Conservation (phyloP, 2,113 vertebrate species). For the Nyctibius bracteatus region DNA sequence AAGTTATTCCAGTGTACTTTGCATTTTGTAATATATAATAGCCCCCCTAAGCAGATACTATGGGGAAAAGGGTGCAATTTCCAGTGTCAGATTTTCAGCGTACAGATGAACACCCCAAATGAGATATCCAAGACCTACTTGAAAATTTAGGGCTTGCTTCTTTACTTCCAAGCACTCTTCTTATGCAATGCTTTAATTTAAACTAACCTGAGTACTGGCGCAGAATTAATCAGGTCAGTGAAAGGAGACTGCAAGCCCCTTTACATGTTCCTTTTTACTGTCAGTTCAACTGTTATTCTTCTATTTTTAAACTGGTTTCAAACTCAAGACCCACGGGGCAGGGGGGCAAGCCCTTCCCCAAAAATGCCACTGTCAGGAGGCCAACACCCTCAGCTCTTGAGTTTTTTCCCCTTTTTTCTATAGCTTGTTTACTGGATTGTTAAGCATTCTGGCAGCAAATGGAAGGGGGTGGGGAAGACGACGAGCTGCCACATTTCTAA, state of each 20-base stretch:
- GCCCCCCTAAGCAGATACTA: background rate
- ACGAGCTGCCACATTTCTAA: slow-evolving; percentile 63
- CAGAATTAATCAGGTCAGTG: slow-evolving; percentile 56
- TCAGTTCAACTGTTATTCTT: background rate
- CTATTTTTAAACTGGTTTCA: slow-evolving; percentile 5
- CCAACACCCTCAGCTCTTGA: background rate
- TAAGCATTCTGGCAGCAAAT: slow-evolving; percentile 57
- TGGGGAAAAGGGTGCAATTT: background rate
- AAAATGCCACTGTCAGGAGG: background rate
- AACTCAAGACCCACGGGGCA: background rate
- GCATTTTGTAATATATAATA: background rate
- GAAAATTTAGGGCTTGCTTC: background rate
- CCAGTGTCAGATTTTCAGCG: background rate
- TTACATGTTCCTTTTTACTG: background rate
- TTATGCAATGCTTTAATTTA: slow-evolving; percentile 31
- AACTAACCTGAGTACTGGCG: background rate
- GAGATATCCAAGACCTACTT: background rate
- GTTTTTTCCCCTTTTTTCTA: background rate
- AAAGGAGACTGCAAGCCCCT: background rate
- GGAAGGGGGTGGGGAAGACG: slow-evolving; percentile 41
- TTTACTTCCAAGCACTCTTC: background rate
- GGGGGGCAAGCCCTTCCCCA: background rate
- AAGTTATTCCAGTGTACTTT: background rate
- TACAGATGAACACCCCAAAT: background rate
- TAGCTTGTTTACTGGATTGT: slow-evolving; percentile 55